Base-by-base conservation (phyloP, 37 sponge, comb jelly and placozoan genomes). In the Theonella swinhoei region DNA sequence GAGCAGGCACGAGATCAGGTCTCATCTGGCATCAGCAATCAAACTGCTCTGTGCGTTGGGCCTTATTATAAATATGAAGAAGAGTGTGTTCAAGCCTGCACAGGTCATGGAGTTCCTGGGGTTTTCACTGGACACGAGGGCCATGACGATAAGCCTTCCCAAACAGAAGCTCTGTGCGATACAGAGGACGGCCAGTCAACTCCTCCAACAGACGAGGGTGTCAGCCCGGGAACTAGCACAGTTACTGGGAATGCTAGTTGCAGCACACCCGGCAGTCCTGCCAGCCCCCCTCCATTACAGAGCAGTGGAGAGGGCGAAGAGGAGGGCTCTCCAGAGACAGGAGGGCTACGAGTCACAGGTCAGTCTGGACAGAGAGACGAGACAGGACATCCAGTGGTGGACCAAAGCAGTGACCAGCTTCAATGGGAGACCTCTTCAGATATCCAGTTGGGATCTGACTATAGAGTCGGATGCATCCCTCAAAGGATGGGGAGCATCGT, bases 381-480 rank as follows among this genome's bases (percentile, higher is more conserved):
- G 3, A 25, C n/a, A 24, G 23, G 68, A 79, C 42, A 39, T 79
- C 43, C 23, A 23, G 19, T 64, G 68, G 42, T 79, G 80, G 80
- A 1, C 41, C 1, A n/a, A 3, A 24, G 14, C 7, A 14, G 37
- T 26, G 43, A 67, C 17, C 25, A 41, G 35, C 24, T 26, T 60
- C 82, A 70, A 70, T 63, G 67, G 69, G 24, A 32, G 37, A 31
- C 63, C 42, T 37, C 29, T 83, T 14, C 83, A 42, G 43, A 39
- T 41, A 19, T 14, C 5, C 29, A 20, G 26, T 8, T 38, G 32
- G 65, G 67, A 64, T 36, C 32, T 62, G 9, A 75, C 42, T 30
- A 43, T 75, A 31, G 77, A 75, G 30, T 76, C 85, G 28, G 77
- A 84, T 84, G 85, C 85, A 0, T 84, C 85, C 26, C 11, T 30